phyloP scores from a whole-genome alignment of 2,113 vertebrate species.

The Neogale vison region DNA sequence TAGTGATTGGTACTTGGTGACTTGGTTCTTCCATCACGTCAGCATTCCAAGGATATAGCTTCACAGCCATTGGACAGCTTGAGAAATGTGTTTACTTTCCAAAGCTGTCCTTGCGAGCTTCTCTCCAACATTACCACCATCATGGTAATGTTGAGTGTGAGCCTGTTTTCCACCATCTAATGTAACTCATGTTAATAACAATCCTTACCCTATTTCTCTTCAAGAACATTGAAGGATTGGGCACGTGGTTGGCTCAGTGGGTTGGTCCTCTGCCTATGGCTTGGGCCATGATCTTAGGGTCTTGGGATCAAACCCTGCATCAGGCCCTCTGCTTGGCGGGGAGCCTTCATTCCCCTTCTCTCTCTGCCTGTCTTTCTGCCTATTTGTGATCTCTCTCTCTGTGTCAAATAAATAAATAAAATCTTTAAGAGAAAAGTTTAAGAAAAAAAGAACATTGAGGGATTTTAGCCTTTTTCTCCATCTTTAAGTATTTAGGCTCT shows the following conservation, averaged over 20 bases:
- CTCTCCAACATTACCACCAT: not conserved
- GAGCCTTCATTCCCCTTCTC: too few species aligned
- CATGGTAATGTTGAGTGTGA: not conserved
- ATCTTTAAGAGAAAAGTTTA: too few species aligned
- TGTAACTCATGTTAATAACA: not conserved
- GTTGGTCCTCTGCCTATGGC: too few species aligned
- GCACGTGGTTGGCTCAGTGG: too few species aligned
- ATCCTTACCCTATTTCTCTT: not conserved
- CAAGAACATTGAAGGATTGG: not conserved
- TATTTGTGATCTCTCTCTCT: too few species aligned
- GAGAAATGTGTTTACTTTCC: not conserved
- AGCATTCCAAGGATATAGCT: too few species aligned
- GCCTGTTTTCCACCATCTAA: not conserved
- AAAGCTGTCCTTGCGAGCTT: not conserved
- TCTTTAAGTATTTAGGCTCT: not conserved
- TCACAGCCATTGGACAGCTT: too few species aligned
- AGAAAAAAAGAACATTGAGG: not conserved
- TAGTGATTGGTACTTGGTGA: not conserved
- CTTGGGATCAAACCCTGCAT: too few species aligned
- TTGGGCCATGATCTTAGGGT: too few species aligned
- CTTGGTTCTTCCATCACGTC: not conserved
- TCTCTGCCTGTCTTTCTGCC: too few species aligned
- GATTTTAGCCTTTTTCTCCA: not conserved
- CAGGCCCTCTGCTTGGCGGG: too few species aligned
- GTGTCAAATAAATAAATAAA: too few species aligned